phyloP scores from a whole-genome alignment of 1,140 invertebrate genomes.

The Luehdorfia chinensis region DNA sequence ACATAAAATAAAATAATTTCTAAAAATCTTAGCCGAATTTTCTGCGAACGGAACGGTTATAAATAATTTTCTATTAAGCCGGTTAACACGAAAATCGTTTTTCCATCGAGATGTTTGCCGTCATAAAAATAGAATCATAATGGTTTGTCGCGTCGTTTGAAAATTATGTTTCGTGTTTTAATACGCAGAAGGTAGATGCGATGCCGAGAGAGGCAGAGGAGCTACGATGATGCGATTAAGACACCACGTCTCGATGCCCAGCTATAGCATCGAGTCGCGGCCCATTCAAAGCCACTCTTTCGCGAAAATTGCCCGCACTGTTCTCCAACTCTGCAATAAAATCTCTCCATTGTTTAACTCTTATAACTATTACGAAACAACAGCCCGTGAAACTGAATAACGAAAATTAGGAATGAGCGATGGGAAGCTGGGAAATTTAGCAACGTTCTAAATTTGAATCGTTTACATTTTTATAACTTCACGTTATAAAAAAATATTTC shows the following conservation, averaged over 20 bases:
- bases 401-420: slow-evolving; percentile 31
- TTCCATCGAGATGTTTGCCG: slow-evolving; percentile 37
- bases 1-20: too few relatives aligned
- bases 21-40: too few relatives aligned
- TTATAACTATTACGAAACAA: slow-evolving; percentile 74
- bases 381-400: slow-evolving; percentile 61
- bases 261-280: slow-evolving; percentile 43
- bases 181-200: slow-evolving; percentile 36
- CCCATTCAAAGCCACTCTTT: slow-evolving; percentile 56
- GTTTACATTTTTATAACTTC: too few relatives aligned
- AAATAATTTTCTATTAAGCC: slow-evolving; percentile 38
- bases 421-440: slow-evolving; percentile 13
- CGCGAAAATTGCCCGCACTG: slow-evolving; percentile 72
- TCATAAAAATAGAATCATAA: slow-evolving; percentile 66
- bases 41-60: too few relatives aligned
- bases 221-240: slow-evolving; percentile 61
- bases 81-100: slow-evolving; percentile 51
- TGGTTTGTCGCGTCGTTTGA: slow-evolving; percentile 69
- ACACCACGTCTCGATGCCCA: slow-evolving; percentile 56
- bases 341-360: slow-evolving; percentile 64
- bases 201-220: slow-evolving; percentile 23
- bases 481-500: too few relatives aligned
- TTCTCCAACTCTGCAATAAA: slow-evolving; percentile 65
- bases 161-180: slow-evolving; percentile 42
- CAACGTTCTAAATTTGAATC: too few relatives aligned